Percentiles rank a stretch among this genome's conserved stretches.
Evolutionary conservation across 2,797 vertebrate species (phyloP).

Genomic region (Gallinago nigripennis): DNA sequence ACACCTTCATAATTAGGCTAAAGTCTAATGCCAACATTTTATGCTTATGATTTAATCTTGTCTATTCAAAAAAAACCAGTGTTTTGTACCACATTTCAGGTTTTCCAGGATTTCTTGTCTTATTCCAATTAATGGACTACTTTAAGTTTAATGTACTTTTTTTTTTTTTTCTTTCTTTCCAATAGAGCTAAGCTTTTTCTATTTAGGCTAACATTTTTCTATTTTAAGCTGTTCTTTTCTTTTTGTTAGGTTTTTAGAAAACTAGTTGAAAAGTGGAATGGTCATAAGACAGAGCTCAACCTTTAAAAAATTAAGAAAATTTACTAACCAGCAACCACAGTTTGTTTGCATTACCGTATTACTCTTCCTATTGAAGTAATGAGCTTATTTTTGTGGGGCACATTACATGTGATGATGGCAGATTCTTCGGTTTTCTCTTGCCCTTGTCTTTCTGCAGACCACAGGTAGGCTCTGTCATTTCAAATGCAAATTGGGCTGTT

Average conservation of each 20-base stretch:
- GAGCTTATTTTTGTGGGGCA: not conserved
- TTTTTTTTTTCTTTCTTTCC: no score
- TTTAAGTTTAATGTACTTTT: not conserved
- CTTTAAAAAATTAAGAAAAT: not conserved
- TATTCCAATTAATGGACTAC: not conserved
- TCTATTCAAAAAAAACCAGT: not conserved
- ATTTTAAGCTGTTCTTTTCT: not conserved
- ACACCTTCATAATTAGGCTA: not conserved
- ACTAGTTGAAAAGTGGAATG: not conserved
- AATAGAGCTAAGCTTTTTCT: not conserved
- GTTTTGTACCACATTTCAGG: not conserved
- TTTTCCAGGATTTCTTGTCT: not conserved
- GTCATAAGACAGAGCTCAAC: not conserved
- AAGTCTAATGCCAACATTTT: not conserved
- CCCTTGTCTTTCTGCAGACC: not conserved
- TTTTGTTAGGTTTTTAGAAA: not conserved
- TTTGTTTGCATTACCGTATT: not conserved
- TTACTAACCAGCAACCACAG: not conserved
- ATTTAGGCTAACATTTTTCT: not conserved
- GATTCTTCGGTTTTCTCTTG: not conserved
- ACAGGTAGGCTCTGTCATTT: not conserved
- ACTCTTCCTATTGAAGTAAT: not conserved
- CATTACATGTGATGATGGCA: not conserved
- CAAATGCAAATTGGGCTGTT: not conserved
- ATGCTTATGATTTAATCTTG: not conserved